phyloP scores from a whole-genome alignment of 2,113 vertebrate species.

The Pteronura brasiliensis region DNA sequence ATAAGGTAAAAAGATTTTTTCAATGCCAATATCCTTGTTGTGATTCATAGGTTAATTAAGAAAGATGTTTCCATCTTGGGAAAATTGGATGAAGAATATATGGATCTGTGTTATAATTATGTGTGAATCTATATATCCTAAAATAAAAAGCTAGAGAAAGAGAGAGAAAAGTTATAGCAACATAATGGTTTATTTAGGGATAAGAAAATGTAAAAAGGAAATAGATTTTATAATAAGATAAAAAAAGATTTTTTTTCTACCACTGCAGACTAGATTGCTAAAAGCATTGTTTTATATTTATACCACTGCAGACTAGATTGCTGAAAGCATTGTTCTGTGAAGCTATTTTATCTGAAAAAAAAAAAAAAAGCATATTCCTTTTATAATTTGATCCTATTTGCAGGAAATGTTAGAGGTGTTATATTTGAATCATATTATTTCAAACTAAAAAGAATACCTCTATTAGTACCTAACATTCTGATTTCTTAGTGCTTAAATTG shows the following conservation, averaged over 20 bases:
- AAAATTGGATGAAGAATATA: neutral
- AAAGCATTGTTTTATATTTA: neutral
- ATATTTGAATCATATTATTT: neutral
- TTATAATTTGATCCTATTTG: neutral
- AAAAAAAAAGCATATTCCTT: neutral
- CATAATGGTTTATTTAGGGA: neutral
- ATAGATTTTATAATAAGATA: no score
- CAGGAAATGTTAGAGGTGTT: neutral
- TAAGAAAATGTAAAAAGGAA: neutral
- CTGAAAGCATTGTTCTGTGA: neutral
- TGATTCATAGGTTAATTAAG: neutral
- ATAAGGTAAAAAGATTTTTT: neutral
- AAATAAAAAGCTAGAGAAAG: neutral
- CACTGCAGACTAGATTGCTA: neutral
- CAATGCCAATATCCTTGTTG: neutral
- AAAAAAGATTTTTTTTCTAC: neutral
- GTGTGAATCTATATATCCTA: neutral
- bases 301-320: neutral
- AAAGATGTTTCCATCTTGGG: neutral
- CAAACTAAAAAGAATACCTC: neutral
- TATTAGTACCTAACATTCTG: neutral
- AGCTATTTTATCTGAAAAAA: neutral
- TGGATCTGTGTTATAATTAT: neutral
- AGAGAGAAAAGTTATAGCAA: neutral
- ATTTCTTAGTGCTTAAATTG: neutral